Conservation (phyloP, 1,140 invertebrate genomes). For the Aphaenogaster rudis region DNA sequence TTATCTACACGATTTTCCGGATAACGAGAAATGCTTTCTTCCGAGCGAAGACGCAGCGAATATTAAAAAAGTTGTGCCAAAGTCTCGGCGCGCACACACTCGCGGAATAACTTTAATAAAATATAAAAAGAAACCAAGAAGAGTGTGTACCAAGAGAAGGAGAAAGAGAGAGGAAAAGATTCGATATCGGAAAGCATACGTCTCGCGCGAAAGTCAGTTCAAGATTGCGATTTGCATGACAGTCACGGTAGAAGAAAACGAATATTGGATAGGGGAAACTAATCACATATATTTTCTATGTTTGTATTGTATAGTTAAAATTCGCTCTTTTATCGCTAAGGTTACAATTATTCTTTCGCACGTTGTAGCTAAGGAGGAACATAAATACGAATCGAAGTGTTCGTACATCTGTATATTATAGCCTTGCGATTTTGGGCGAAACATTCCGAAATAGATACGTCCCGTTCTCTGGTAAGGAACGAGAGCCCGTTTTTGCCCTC, state of each 20-base stretch:
- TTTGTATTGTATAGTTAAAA: background rate
- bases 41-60: constrained; percentile 64
- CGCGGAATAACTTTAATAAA: constrained; percentile 59
- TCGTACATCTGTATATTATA: background rate
- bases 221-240: constrained; percentile 23
- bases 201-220: constrained; percentile 1
- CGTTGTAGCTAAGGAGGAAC: background rate
- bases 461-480: background rate
- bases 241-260: background rate
- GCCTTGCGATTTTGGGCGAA: constrained; percentile 19
- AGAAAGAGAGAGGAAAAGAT: constrained; percentile 11
- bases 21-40: constrained; percentile 62
- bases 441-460: background rate
- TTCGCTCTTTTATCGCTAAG: too few relatives aligned
- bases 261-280: background rate
- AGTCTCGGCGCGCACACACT: constrained; percentile 7
- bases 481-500: constrained; percentile 8
- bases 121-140: constrained; percentile 8
- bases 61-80: constrained; percentile 71
- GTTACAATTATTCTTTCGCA: background rate
- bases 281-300: background rate
- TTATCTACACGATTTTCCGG: constrained; percentile 76
- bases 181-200: constrained; percentile 26
- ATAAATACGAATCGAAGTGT: background rate
- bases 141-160: background rate